A percentile compares a stretch with the other conserved stretches of the same genome.
Conservation (phyloP, 2,797 vertebrate species). For the Acipenser transmontanus region DNA sequence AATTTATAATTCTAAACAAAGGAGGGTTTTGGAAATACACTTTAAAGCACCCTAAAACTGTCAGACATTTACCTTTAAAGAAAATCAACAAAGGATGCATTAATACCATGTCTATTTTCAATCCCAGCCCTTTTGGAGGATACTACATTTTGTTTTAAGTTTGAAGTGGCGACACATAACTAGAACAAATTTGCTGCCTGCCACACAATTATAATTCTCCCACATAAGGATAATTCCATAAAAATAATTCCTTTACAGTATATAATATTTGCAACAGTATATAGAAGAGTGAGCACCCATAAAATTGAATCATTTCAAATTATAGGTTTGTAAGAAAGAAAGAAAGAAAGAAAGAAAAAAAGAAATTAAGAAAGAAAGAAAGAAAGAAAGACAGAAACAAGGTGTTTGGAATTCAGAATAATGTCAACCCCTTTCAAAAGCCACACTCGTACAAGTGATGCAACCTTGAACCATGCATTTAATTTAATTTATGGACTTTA, state of each 20-base stretch:
- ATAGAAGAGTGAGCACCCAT: too few relatives aligned
- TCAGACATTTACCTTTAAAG: not conserved
- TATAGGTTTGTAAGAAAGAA: too few relatives aligned
- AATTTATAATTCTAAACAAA: not conserved
- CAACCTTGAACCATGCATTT: not conserved
- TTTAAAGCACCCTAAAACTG: constrained; percentile 3
- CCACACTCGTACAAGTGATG: not conserved
- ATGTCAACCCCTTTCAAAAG: too few relatives aligned
- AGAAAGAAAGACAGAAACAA: too few relatives aligned
- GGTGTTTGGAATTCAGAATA: too few relatives aligned
- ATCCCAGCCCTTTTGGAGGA: not conserved
- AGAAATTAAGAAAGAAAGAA: too few relatives aligned
- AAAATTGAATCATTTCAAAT: too few relatives aligned
- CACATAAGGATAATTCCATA: too few relatives aligned
- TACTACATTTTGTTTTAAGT: not conserved
- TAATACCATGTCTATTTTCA: not conserved
- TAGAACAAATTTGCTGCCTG: not conserved
- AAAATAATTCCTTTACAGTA: too few relatives aligned
- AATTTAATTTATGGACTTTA: not conserved
- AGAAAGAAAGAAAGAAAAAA: too few relatives aligned
- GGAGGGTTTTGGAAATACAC: not conserved
- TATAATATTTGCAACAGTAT: too few relatives aligned
- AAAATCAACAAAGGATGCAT: not conserved
- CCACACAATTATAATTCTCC: too few relatives aligned
- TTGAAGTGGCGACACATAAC: not conserved